Percentiles rank a stretch among this genome's conserved stretches.
These are phyloP conservation scores for Necrosyrtes monachus DNA, from an alignment of 2,797 vertebrate species.

Conservation along the genomic window DNA sequence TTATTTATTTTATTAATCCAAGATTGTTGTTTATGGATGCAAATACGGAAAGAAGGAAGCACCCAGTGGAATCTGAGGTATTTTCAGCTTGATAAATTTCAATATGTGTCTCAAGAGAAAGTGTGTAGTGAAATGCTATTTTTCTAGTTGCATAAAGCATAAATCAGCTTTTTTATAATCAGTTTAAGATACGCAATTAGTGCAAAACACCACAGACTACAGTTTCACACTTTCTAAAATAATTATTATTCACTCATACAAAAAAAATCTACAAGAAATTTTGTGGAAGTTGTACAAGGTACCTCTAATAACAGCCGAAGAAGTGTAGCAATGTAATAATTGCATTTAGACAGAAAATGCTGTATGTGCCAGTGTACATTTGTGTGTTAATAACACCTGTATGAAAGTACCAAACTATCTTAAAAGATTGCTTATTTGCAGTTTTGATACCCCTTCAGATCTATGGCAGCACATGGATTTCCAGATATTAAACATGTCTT, in stretches of 20 bases:
- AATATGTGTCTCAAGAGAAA: neutral
- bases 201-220: neutral
- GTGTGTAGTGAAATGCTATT: rapidly evolving
- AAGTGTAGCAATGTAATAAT: neutral
- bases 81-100: neutral
- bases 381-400: neutral
- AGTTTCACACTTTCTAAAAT: neutral
- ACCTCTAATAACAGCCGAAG: neutral
- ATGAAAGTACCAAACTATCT: neutral
- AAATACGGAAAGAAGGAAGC: neutral
- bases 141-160: neutral
- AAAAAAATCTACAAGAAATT: neutral
- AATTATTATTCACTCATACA: neutral
- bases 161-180: neutral
- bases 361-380: rapidly evolving
- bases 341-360: neutral
- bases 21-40: neutral
- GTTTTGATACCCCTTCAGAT: neutral
- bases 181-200: neutral
- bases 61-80: neutral
- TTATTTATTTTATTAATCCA: neutral
- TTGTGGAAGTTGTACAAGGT: neutral
- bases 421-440: neutral
- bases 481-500: neutral
- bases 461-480: neutral